These are phyloP conservation scores for Corythoichthys intestinalis DNA, from an alignment of 2,113 vertebrate species.

Conservation along the genomic window DNA sequence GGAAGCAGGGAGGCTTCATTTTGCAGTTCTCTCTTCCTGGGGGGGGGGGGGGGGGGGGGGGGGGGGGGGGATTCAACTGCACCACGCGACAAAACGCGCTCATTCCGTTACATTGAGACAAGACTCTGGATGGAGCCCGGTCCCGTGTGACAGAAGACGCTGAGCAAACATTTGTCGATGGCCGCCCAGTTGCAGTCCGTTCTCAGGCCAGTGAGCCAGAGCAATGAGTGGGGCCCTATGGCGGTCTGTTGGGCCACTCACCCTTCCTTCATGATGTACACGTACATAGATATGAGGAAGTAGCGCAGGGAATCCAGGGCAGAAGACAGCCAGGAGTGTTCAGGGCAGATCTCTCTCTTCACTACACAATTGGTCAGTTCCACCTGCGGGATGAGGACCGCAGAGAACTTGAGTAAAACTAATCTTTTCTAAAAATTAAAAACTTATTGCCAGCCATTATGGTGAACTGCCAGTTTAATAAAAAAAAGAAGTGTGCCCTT, in stretches of 20 bases:
- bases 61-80: neutral
- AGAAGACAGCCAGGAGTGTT: slow-evolving; percentile 81
- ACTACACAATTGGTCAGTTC: slow-evolving; percentile 90
- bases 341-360: slow-evolving; percentile 76
- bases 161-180: slow-evolving; percentile 46
- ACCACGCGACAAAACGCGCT: slow-evolving; percentile 12
- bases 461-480: neutral
- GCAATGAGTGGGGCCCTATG: neutral
- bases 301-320: slow-evolving; percentile 80
- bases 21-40: neutral
- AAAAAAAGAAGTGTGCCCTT: slow-evolving; percentile 39
- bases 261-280: slow-evolving; percentile 84
- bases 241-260: slow-evolving; percentile 45
- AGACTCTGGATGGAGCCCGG: slow-evolving; percentile 56
- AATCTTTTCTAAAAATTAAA: neutral
- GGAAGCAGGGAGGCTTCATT: slow-evolving; percentile 16
- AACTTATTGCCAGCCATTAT: no score
- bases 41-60: no score
- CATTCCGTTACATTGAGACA: slow-evolving; percentile 13
- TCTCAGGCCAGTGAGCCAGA: slow-evolving; percentile 5
- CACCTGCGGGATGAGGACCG: slow-evolving; percentile 55
- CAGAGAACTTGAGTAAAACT: neutral
- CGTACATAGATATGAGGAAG: slow-evolving; percentile 84
- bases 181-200: slow-evolving; percentile 27
- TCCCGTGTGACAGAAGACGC: slow-evolving; percentile 30